phyloP scores from a whole-genome alignment of 1,140 invertebrate genomes.

The Drosophila obscura region DNA sequence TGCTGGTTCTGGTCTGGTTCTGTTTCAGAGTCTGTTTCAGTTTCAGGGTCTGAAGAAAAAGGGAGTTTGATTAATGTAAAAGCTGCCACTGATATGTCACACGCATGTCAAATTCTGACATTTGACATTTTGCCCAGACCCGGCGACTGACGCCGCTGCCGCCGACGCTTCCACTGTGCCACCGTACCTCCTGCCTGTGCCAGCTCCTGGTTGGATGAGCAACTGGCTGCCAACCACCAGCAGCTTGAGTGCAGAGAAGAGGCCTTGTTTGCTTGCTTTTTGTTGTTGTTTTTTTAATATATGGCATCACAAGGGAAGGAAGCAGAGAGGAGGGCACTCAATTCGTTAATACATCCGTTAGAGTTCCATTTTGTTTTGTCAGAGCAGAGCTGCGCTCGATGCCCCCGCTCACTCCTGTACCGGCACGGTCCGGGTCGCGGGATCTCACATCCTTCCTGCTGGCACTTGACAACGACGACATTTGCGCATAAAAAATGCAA shows the following conservation, averaged over 20 bases:
- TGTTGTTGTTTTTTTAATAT: slow-evolving; percentile 38
- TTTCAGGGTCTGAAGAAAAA: slow-evolving; percentile 65
- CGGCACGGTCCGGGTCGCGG: background rate
- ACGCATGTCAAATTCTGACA: slow-evolving; percentile 84
- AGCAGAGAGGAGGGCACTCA: slow-evolving; percentile 61
- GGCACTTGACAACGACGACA: slow-evolving; percentile 81
- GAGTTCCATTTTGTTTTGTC: slow-evolving; percentile 76
- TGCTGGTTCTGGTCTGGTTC: background rate
- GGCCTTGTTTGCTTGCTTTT: slow-evolving; percentile 59
- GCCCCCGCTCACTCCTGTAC: background rate
- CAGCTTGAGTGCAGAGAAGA: slow-evolving; percentile 59
- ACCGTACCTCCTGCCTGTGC: slow-evolving; percentile 13
- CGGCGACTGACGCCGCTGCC: slow-evolving; percentile 48
- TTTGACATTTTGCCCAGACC: slow-evolving; percentile 83
- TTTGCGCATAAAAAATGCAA: slow-evolving; percentile 80
- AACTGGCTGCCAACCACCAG: slow-evolving; percentile 68
- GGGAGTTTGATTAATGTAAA: slow-evolving; percentile 84
- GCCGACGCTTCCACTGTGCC: slow-evolving; percentile 43
- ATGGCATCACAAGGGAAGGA: background rate
- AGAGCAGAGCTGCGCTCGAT: background rate
- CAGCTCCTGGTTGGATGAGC: slow-evolving; percentile 68
- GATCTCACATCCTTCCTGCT: slow-evolving; percentile 54
- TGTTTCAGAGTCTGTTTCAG: slow-evolving; percentile 29
- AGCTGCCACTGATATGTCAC: slow-evolving; percentile 84
- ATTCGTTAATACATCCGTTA: slow-evolving; percentile 80